Conservation (phyloP, 2,888 invertebrate species). For the Leptogaster cylindrica region DNA sequence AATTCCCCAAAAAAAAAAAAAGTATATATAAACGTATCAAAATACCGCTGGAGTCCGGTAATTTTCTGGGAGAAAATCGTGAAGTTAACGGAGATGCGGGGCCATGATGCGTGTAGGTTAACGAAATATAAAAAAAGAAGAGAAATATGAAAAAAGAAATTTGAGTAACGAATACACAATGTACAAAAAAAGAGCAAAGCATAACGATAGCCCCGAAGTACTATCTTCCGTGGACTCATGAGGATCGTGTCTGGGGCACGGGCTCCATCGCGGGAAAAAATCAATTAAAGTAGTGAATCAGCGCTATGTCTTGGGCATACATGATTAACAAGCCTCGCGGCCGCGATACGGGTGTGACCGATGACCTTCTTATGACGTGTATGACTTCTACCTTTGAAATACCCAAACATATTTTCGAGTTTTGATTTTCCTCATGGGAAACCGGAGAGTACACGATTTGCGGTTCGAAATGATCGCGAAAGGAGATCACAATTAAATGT, state of each 20-base stretch:
- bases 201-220: too few relatives aligned
- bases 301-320: conserved; percentile 31
- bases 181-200: too few relatives aligned
- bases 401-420: background rate
- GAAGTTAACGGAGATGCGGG: conserved; percentile 12
- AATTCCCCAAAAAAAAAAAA: conserved; percentile 6
- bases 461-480: conserved; percentile 9
- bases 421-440: background rate
- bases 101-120: too few relatives aligned
- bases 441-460: background rate
- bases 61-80: conserved; percentile 24
- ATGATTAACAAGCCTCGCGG: conserved; percentile 35
- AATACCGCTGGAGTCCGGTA: conserved; percentile 13
- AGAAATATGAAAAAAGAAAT: too few relatives aligned
- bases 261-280: conserved; percentile 25
- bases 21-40: conserved; percentile 17
- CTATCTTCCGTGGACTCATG: background rate
- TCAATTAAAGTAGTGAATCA: conserved; percentile 38
- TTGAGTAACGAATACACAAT: too few relatives aligned
- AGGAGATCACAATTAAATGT: too few relatives aligned
- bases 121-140: too few relatives aligned
- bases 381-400: conserved; percentile 22
- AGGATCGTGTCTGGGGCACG: conserved; percentile 20
- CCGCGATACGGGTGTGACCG: conserved; percentile 24
- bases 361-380: conserved; percentile 24